Evolutionary conservation across 2,888 invertebrate genomes (phyloP).

Genomic region (Plagodis pulveraria): DNA sequence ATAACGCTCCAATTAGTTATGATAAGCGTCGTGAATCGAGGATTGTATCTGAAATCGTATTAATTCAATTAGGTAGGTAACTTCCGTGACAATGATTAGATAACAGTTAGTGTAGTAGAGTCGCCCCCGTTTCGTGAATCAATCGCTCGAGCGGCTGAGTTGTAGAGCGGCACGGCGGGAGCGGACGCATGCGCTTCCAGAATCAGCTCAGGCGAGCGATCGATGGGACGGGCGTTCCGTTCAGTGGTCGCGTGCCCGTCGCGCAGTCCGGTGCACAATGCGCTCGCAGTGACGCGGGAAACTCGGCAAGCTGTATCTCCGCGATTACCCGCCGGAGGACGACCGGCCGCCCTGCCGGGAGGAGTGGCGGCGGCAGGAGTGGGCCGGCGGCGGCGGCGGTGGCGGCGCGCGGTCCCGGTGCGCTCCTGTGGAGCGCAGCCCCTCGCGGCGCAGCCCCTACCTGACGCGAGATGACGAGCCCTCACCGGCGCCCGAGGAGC

Average conservation of each 20-base stretch:
- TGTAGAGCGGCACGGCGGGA: slow-evolving; percentile 45
- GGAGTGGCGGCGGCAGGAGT: slow-evolving; percentile 82
- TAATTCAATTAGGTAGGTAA: slow-evolving; percentile 16
- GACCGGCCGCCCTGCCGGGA: slow-evolving; percentile 82
- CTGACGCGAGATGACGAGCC: slow-evolving; percentile 92
- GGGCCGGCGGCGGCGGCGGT: slow-evolving; percentile 77
- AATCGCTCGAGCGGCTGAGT: slow-evolving; percentile 63
- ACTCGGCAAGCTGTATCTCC: slow-evolving; percentile 83
- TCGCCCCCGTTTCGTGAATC: slow-evolving; percentile 38
- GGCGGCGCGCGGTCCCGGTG: slow-evolving; percentile 86
- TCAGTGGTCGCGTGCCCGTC: slow-evolving; percentile 83
- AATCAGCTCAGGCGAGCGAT: slow-evolving; percentile 41
- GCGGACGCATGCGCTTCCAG: slow-evolving; percentile 55
- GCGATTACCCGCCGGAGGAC: slow-evolving; percentile 84
- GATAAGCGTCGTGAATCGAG: slow-evolving; percentile 7
- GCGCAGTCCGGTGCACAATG: slow-evolving; percentile 75
- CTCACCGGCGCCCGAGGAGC: slow-evolving; percentile 92
- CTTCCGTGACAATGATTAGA: neutral
- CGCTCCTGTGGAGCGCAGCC: slow-evolving; percentile 96
- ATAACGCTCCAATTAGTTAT: slow-evolving; percentile 11
- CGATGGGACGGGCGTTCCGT: slow-evolving; percentile 66
- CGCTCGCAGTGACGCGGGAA: slow-evolving; percentile 78
- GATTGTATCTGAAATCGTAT: slow-evolving; percentile 17
- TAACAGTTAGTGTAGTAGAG: neutral
- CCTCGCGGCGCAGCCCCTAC: slow-evolving; percentile 92